Base-by-base conservation (phyloP, 2,797 vertebrate species). In the Neostethus bicornis region DNA sequence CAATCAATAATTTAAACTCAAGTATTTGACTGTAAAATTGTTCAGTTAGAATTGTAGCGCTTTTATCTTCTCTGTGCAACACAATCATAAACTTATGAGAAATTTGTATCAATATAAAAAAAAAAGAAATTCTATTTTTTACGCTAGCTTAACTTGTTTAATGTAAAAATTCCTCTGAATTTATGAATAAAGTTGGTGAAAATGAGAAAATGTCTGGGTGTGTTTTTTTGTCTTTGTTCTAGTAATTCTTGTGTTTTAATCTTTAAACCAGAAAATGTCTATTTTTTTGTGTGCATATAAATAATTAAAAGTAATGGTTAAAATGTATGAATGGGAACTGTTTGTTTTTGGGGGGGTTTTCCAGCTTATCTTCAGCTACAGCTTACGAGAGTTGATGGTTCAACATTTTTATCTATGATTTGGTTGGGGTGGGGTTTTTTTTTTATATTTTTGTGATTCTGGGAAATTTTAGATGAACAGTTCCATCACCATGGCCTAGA, bases 401-500 rank as follows among this genome's bases (percentile, higher is more conserved):
- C n/a, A n/a, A n/a, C n/a, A n/a, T n/a, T n/a, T n/a, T n/a, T n/a
- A n/a, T n/a, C n/a, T n/a, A n/a, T n/a, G n/a, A n/a, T n/a, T n/a
- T n/a, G n/a, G n/a, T n/a, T n/a, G n/a, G n/a, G n/a, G n/a, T n/a
- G n/a, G n/a, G n/a, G n/a, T n/a, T n/a, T n/a, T n/a, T n/a, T n/a
- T n/a, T n/a, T n/a, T n/a, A n/a, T n/a, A n/a, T n/a, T n/a, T n/a
- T n/a, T n/a, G n/a, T n/a, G n/a, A n/a, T n/a, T n/a, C n/a, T n/a
- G n/a, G n/a, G 75, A 77, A 71, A 70, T 52, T 37, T 51, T 79
- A 70, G 69, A 70, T 48, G 61, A 73, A 76, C 74, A 66, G 79
- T 84, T 80, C 81, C 84, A 84, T 57, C 70, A n/a, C 62, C 71
- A 71, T 72, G 83, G 79, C 84, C 85, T 79, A 78, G 71, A 84